phyloP scores from a whole-genome alignment of 2,888 invertebrate species.

The Sarcophaga carnaria region DNA sequence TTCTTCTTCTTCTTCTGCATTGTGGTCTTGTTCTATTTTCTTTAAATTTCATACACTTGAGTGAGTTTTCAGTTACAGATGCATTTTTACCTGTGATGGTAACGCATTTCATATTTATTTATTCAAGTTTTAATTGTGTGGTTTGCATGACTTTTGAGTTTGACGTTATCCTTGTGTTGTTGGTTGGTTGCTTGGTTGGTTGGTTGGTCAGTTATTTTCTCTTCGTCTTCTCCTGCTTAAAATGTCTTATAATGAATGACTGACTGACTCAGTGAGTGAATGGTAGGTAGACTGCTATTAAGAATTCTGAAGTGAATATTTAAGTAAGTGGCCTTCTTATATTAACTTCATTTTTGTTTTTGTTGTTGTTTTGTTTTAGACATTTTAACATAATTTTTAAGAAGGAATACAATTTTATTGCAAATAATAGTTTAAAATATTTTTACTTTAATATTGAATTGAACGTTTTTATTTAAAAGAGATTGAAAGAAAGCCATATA shows the following conservation, averaged over 20 bases:
- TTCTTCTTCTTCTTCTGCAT: not conserved
- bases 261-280: too few relatives aligned
- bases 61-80: conserved; percentile 7
- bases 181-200: too few relatives aligned
- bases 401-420: too few relatives aligned
- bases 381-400: too few relatives aligned
- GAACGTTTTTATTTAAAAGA: too few relatives aligned
- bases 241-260: not conserved
- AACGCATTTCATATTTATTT: conserved; percentile 1
- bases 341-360: not conserved
- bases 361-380: not conserved
- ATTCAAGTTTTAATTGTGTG: conserved; percentile 19
- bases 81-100: conserved; percentile 16
- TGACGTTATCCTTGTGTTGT: not conserved
- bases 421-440: too few relatives aligned
- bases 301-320: not conserved
- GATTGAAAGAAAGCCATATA: too few relatives aligned
- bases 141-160: not conserved
- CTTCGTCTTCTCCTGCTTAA: not conserved
- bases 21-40: not conserved
- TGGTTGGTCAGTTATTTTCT: not conserved
- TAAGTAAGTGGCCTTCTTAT: not conserved
- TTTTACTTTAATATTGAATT: too few relatives aligned
- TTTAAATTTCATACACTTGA: conserved; percentile 17
- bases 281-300: not conserved